phyloP scores from a whole-genome alignment of 2,113 vertebrate species.

The Grammomys surdaster region DNA sequence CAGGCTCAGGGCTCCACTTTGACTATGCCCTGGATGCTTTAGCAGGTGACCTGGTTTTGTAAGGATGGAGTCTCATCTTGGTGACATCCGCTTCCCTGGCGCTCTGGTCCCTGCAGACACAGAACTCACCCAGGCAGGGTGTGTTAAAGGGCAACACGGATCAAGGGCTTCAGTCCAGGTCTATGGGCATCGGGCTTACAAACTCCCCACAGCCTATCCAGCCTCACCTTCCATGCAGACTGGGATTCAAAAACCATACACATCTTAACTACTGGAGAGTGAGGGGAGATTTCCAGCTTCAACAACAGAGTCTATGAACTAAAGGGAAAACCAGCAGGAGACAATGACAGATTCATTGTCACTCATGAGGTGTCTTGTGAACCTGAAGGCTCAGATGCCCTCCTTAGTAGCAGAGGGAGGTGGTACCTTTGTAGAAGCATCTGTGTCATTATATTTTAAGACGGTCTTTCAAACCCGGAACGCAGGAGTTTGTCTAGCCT shows the following conservation, averaged over 20 bases:
- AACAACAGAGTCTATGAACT: not conserved
- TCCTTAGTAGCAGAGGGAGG: not conserved
- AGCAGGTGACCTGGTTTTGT: rapidly evolving
- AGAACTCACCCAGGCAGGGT: no score
- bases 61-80: not conserved
- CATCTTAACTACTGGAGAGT: not conserved
- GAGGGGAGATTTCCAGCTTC: no score
- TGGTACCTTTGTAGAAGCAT: not conserved
- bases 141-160: not conserved
- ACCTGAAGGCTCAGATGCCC: not conserved
- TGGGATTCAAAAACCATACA: not conserved
- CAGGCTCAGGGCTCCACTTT: not conserved
- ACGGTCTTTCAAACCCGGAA: not conserved
- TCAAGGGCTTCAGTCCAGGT: not conserved
- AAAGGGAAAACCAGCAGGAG: not conserved
- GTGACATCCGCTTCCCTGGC: not conserved
- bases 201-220: not conserved
- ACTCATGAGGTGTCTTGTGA: not conserved
- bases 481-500: no score
- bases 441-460: no score
- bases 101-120: not conserved
- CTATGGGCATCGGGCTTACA: not conserved
- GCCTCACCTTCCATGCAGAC: not conserved
- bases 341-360: not conserved
- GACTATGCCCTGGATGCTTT: no score